These are phyloP conservation scores for Halcyon badia DNA, from an alignment of 2,797 vertebrate genomes.

Conservation along the genomic window DNA sequence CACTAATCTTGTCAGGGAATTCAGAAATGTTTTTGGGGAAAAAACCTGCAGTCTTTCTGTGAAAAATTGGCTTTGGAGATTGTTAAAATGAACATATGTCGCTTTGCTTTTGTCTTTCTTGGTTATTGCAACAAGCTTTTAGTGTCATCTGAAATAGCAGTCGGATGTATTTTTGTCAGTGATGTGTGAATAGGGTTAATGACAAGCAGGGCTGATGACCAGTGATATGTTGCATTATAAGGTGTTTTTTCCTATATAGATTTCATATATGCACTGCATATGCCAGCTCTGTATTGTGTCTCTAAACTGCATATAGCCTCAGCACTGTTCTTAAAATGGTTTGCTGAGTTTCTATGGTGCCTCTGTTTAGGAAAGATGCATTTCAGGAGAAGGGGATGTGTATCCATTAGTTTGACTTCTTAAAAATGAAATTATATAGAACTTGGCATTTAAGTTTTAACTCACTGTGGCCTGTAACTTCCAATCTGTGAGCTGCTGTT, in stretches of 20 bases:
- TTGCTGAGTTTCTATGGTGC: background rate
- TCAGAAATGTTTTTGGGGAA: background rate
- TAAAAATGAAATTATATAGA: background rate
- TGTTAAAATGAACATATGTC: background rate
- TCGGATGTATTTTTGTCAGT: background rate
- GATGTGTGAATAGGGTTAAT: background rate
- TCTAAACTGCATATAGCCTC: background rate
- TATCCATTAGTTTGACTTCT: background rate
- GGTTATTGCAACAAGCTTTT: background rate
- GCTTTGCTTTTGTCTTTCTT: background rate
- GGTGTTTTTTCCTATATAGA: rapidly evolving
- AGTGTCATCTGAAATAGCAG: background rate
- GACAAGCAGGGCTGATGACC: background rate
- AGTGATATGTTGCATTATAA: background rate
- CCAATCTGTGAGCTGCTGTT: background rate
- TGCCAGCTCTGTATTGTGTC: background rate
- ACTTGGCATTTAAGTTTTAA: background rate
- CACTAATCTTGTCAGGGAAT: background rate
- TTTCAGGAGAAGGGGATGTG: background rate
- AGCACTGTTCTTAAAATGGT: background rate
- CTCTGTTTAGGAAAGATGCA: background rate
- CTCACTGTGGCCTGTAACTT: background rate
- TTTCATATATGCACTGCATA: background rate
- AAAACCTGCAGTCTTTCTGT: background rate
- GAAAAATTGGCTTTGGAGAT: background rate